phyloP scores from a whole-genome alignment of 2,113 vertebrate species.

The Scopus umbretta region DNA sequence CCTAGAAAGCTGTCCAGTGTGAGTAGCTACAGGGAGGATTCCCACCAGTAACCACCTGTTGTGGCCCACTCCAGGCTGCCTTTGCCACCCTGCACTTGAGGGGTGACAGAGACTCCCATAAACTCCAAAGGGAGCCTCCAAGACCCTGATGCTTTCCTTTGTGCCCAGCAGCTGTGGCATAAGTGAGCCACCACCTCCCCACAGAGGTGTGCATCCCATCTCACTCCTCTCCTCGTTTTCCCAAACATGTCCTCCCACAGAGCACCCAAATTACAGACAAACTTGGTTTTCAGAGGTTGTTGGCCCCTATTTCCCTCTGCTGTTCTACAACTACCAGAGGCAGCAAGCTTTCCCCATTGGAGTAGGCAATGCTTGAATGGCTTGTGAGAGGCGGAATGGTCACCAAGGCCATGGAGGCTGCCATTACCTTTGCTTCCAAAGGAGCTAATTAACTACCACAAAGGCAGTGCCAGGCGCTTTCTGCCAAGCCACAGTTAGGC shows the following conservation, averaged over 20 bases:
- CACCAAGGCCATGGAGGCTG: background rate
- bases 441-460: background rate
- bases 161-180: background rate
- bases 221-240: background rate
- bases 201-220: background rate
- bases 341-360: fast-evolving
- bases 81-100: background rate
- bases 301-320: background rate
- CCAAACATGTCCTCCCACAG: background rate
- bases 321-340: background rate
- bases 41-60: background rate
- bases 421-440: background rate
- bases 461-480: background rate
- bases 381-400: fast-evolving
- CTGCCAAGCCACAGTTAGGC: background rate
- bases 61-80: background rate
- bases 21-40: background rate
- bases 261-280: background rate
- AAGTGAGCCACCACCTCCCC: background rate
- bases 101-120: background rate
- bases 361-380: background rate
- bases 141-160: background rate
- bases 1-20: background rate
- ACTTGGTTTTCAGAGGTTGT: background rate
- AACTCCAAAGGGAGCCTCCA: background rate